phyloP scores from a whole-genome alignment of 2,113 vertebrate genomes.

The Pseudolaguvia tuberculata region DNA sequence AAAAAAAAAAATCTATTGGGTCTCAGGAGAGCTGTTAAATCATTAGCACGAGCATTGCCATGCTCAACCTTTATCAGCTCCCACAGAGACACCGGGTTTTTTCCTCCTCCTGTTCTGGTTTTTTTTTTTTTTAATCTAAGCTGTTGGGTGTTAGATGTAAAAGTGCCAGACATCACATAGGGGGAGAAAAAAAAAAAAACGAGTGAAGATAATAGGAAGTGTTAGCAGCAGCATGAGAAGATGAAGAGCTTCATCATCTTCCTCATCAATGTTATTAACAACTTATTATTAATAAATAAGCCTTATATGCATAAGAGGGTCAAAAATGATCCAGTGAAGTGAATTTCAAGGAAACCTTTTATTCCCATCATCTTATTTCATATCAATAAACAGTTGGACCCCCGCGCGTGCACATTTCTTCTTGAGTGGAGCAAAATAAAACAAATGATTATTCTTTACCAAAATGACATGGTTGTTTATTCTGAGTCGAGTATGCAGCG shows the following conservation, averaged over 20 bases:
- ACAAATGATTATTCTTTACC: too few relatives aligned
- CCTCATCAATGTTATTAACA: too few relatives aligned
- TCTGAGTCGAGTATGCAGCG: neutral
- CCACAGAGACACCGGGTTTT: neutral
- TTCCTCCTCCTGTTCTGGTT: too few relatives aligned
- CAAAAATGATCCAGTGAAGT: too few relatives aligned
- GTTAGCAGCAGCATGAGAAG: too few relatives aligned
- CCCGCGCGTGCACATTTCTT: too few relatives aligned
- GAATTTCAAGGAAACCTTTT: too few relatives aligned
- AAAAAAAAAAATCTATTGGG: neutral
- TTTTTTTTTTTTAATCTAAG: neutral
- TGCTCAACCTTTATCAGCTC: neutral
- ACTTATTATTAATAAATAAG: too few relatives aligned
- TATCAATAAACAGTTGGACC: too few relatives aligned
- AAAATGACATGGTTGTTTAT: neutral
- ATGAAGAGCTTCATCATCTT: neutral
- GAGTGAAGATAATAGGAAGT: neutral
- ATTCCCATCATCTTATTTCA: too few relatives aligned
- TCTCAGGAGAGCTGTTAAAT: slow-evolving; percentile 19
- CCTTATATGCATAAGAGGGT: too few relatives aligned
- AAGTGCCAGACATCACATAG: slow-evolving; percentile 7
- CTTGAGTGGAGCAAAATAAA: too few relatives aligned
- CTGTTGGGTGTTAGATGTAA: slow-evolving; percentile 4
- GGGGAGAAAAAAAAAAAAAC: neutral
- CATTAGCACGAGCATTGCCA: slow-evolving; percentile 7